Conservation (phyloP, 2,797 vertebrate species). For the Pelodytes ibericus region DNA sequence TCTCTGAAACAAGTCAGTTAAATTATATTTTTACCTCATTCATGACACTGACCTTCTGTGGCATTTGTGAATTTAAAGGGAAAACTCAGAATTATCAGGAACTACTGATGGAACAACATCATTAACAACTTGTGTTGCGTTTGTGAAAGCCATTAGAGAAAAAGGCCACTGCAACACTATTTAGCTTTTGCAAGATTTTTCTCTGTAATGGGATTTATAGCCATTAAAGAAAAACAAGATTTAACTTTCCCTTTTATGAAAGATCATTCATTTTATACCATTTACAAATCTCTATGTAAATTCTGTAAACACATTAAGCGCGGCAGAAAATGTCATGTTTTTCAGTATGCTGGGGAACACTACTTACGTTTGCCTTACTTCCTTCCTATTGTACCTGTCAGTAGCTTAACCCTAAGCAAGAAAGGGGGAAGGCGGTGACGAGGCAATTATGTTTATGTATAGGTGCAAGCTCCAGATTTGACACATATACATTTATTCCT, state of each 20-base stretch:
- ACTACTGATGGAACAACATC: slow-evolving; percentile 6
- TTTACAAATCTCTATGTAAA: background rate
- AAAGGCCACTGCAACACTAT: slow-evolving; percentile 9
- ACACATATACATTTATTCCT: no score
- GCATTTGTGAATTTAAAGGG: slow-evolving; percentile 10
- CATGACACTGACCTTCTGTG: slow-evolving; percentile 25
- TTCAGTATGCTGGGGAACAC: no score
- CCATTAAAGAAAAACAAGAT: slow-evolving; percentile 12
- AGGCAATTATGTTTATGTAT: no score
- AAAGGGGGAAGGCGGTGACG: no score
- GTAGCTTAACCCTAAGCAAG: no score
- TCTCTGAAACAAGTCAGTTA: background rate
- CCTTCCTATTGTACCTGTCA: no score
- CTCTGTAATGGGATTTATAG: background rate
- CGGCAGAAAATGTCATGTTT: no score
- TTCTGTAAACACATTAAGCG: background rate
- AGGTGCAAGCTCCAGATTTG: no score
- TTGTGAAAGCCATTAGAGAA: slow-evolving; percentile 4
- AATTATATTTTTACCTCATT: slow-evolving; percentile 23
- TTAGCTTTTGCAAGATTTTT: background rate
- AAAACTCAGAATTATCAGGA: slow-evolving; percentile 1
- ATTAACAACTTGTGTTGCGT: background rate
- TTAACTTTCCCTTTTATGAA: background rate
- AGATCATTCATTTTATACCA: background rate
- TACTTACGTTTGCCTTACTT: no score